phyloP scores from a whole-genome alignment of 1,140 invertebrate genomes.

The Trichogramma pretiosum region DNA sequence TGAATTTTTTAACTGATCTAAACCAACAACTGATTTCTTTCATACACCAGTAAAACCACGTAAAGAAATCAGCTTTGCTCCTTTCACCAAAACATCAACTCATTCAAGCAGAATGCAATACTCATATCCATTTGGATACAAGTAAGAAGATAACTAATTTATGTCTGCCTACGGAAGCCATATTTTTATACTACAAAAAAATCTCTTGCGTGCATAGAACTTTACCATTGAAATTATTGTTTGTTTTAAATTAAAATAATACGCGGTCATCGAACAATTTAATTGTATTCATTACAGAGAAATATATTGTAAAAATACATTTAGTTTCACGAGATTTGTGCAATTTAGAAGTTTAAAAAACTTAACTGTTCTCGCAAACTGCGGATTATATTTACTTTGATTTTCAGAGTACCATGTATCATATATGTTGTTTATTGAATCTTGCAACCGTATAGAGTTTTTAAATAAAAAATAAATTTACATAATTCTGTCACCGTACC shows the following conservation, averaged over 20 bases:
- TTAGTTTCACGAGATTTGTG: slow-evolving; percentile 19
- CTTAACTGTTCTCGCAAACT: too few relatives aligned
- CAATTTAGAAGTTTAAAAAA: slow-evolving; percentile 20
- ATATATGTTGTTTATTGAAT: slow-evolving; percentile 19
- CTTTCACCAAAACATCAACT: background rate
- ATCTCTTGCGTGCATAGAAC: too few relatives aligned
- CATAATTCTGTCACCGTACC: too few relatives aligned
- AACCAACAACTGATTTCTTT: slow-evolving; percentile 14
- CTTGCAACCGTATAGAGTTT: slow-evolving; percentile 17
- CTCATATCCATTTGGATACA: slow-evolving; percentile 6
- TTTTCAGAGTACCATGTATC: slow-evolving; percentile 18
- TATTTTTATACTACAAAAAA: slow-evolving; percentile 28
- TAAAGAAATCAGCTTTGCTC: slow-evolving; percentile 14
- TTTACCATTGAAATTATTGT: too few relatives aligned
- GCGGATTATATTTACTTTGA: slow-evolving; percentile 14
- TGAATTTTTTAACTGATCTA: slow-evolving; percentile 63
- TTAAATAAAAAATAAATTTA: too few relatives aligned
- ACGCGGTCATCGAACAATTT: slow-evolving; percentile 6
- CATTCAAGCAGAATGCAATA: slow-evolving; percentile 2
- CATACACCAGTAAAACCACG: slow-evolving; percentile 1
- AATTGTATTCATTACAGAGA: slow-evolving; percentile 4
- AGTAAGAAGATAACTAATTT: slow-evolving; percentile 14
- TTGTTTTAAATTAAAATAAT: too few relatives aligned
- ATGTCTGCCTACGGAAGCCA: slow-evolving; percentile 19
- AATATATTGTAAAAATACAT: slow-evolving; percentile 16